phyloP scores from a whole-genome alignment of 1,140 invertebrate genomes.

The Camponotus floridanus region DNA sequence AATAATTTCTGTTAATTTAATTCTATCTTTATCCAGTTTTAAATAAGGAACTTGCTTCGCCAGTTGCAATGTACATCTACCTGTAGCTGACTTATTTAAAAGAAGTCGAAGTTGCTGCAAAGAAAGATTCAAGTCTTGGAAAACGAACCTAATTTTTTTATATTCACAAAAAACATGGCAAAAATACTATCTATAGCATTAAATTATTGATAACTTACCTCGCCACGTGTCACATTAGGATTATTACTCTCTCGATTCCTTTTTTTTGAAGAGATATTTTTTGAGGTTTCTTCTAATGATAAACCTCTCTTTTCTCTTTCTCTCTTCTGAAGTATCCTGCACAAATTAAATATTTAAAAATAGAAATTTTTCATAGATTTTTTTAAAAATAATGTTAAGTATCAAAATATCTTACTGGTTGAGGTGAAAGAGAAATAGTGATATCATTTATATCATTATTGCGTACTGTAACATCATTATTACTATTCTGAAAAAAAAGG shows the following conservation, averaged over 20 bases:
- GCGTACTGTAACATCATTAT: no score
- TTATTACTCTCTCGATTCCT: background rate
- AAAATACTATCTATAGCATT: background rate
- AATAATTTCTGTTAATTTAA: slow-evolving; percentile 32
- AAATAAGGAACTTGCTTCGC: slow-evolving; percentile 9
- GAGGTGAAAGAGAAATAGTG: no score
- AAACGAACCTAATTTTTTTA: background rate
- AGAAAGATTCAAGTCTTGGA: background rate
- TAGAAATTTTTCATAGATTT: background rate
- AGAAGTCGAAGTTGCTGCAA: slow-evolving; percentile 16
- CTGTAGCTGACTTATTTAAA: background rate
- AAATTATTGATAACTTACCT: slow-evolving; percentile 9
- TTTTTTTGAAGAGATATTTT: background rate
- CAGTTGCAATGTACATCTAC: slow-evolving; percentile 1
- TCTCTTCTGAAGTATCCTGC: background rate
- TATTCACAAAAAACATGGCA: background rate
- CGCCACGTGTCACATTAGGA: background rate
- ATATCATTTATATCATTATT: no score
- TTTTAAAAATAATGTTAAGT: no score
- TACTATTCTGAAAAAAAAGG: no score
- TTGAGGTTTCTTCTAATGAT: background rate
- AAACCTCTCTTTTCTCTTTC: no score
- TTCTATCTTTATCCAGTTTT: background rate
- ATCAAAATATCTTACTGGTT: no score
- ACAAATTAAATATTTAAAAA: background rate